Evolutionary conservation across 2,113 vertebrate genomes (phyloP).

Genomic region (Stegastes partitus): DNA sequence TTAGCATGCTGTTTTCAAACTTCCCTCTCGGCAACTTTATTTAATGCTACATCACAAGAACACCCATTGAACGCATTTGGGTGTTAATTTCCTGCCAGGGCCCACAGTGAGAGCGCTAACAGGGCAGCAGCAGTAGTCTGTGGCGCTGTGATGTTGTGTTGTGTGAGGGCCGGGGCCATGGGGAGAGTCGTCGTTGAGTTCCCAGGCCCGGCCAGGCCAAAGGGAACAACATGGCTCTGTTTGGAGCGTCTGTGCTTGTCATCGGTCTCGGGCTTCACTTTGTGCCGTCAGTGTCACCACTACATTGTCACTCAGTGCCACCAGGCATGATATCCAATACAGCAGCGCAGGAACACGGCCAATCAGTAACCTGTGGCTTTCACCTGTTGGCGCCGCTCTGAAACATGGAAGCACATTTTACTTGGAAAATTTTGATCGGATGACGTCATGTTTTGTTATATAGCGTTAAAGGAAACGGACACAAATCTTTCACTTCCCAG

Average conservation of each 20-base stretch:
- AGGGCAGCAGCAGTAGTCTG: slow-evolving; percentile 30
- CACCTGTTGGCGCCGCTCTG: slow-evolving; percentile 68
- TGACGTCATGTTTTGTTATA: slow-evolving; percentile 54
- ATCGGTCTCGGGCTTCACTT: slow-evolving; percentile 72
- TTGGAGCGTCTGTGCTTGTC: slow-evolving; percentile 68
- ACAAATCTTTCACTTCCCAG: slow-evolving; percentile 20
- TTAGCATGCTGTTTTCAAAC: slow-evolving; percentile 10
- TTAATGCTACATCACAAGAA: slow-evolving; percentile 35
- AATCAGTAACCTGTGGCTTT: slow-evolving; percentile 66
- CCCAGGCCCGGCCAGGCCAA: slow-evolving; percentile 64
- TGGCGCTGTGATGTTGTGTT: slow-evolving; percentile 34
- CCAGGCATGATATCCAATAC: slow-evolving; percentile 71
- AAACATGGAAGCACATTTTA: slow-evolving; percentile 46
- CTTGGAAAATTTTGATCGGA: slow-evolving; percentile 31
- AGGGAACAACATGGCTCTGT: slow-evolving; percentile 79
- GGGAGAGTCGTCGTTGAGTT: slow-evolving; percentile 66
- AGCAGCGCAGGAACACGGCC: slow-evolving; percentile 51
- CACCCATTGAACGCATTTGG: slow-evolving; percentile 37
- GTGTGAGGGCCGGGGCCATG: slow-evolving; percentile 60
- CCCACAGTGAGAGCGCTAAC: slow-evolving; percentile 36
- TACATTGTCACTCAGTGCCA: slow-evolving; percentile 74
- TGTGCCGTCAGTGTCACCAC: slow-evolving; percentile 75
- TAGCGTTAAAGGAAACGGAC: slow-evolving; percentile 16
- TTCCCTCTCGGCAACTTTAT: slow-evolving; percentile 15
- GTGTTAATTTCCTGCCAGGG: slow-evolving; percentile 41